A percentile compares a stretch with the other conserved stretches of the same genome.
These are phyloP conservation scores for Enteromius unitaeniatus DNA, from an alignment of 2,797 vertebrate genomes.

Conservation along the genomic window DNA sequence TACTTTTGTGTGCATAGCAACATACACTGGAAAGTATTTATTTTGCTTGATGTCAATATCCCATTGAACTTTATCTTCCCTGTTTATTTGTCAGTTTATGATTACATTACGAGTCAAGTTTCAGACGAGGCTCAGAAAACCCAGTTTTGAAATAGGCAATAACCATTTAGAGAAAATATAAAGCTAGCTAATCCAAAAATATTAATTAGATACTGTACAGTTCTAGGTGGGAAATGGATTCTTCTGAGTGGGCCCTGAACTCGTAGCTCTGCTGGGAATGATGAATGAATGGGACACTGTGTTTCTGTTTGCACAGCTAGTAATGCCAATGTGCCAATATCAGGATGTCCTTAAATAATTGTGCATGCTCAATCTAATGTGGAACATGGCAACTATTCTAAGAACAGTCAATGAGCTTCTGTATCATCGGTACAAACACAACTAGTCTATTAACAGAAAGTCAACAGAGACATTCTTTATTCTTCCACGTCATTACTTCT, in stretches of 20 bases:
- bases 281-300: background rate
- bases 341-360: constrained; percentile 7
- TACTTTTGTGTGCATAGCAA: constrained; percentile 23
- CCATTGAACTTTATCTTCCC: background rate
- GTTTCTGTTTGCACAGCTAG: background rate
- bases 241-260: background rate
- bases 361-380: background rate
- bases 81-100: background rate
- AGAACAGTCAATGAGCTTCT: background rate
- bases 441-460: background rate
- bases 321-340: background rate
- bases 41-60: background rate
- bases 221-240: background rate
- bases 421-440: background rate
- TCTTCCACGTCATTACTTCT: background rate
- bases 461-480: background rate
- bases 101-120: background rate
- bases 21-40: background rate
- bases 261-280: background rate
- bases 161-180: background rate
- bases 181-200: background rate
- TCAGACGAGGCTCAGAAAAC: background rate
- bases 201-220: background rate
- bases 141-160: background rate
- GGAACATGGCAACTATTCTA: background rate